These are phyloP conservation scores for Dicaeum eximium DNA, from an alignment of 2,113 vertebrate species.

Conservation along the genomic window DNA sequence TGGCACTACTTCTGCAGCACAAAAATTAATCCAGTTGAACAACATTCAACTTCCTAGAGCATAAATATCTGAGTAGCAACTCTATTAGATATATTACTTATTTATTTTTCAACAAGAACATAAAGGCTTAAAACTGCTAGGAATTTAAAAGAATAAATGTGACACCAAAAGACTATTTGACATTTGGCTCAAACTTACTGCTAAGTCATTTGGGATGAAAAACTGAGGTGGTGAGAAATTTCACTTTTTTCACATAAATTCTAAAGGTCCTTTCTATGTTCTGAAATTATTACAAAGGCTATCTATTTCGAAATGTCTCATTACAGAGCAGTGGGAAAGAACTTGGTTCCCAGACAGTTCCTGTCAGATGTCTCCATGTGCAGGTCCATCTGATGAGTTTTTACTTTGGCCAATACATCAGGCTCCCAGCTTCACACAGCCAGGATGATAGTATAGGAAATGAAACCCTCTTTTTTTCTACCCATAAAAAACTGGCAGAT, in stretches of 20 bases:
- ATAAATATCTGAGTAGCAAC: neutral
- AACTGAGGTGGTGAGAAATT: neutral
- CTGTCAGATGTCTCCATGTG: neutral
- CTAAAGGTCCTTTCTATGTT: neutral
- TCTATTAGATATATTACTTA: neutral
- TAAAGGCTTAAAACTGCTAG: neutral
- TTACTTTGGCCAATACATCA: fast-evolving
- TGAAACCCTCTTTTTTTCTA: neutral
- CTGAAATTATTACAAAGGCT: neutral
- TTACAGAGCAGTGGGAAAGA: neutral
- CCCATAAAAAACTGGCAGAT: neutral
- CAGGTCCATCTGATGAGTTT: neutral
- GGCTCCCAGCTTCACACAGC: neutral
- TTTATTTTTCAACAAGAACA: neutral
- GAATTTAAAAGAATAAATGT: neutral
- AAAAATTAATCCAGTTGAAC: neutral
- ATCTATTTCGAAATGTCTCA: neutral
- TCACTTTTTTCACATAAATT: neutral
- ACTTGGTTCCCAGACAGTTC: neutral
- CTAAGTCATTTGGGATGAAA: neutral
- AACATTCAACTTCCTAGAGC: neutral
- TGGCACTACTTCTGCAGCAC: neutral
- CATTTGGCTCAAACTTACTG: neutral
- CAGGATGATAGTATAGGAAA: neutral
- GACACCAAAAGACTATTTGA: neutral